These are phyloP conservation scores for Strongylocentrotus purpuratus DNA, from an alignment of 35 echinoderm and acorn worm genomes.

Conservation along the genomic window DNA sequence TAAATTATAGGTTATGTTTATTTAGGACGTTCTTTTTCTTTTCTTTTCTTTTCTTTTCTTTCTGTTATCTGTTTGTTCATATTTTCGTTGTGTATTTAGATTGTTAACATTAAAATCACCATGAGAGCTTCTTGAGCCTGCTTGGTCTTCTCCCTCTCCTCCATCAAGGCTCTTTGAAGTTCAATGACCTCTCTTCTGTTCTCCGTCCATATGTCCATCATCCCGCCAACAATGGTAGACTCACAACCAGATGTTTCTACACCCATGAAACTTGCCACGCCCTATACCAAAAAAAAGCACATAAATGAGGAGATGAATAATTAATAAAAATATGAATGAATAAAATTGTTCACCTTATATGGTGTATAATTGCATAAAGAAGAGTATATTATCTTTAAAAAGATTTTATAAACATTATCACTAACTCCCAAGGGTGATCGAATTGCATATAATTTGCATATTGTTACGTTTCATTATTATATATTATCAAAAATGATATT, in stretches of 20 bases:
- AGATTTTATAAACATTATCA: too few species aligned
- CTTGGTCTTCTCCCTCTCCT: not conserved
- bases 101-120: not conserved
- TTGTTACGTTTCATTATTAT: not conserved
- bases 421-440: too few species aligned
- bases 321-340: too few species aligned
- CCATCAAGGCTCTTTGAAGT: not conserved
- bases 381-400: too few species aligned
- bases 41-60: not conserved
- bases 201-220: not conserved
- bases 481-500: too few species aligned
- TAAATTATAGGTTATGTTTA: too few species aligned
- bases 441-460: not conserved
- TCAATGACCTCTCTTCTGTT: not conserved
- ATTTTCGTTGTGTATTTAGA: too few species aligned
- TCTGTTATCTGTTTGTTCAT: not conserved
- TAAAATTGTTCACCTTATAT: too few species aligned
- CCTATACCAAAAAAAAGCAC: not conserved
- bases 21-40: not conserved
- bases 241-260: not conserved
- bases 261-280: not conserved
- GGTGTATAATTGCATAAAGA: too few species aligned
- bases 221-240: not conserved
- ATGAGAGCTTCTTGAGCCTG: not conserved
- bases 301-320: too few species aligned